These are phyloP conservation scores for Polia nebulosa DNA, from an alignment of 2,888 invertebrate genomes.

Conservation along the genomic window DNA sequence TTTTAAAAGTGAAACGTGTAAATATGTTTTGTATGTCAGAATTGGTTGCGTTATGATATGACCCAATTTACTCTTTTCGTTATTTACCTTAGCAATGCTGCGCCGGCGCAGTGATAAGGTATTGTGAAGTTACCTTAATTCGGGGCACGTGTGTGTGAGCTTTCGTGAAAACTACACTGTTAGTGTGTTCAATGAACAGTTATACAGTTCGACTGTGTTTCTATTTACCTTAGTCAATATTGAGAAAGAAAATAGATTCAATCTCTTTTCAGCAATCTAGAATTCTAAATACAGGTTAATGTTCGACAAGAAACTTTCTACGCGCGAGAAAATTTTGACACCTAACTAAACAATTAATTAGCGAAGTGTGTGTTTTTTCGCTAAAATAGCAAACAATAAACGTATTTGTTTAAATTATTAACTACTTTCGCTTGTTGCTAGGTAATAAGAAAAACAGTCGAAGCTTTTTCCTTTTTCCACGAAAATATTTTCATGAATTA, in stretches of 20 bases:
- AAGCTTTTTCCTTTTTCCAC: neutral
- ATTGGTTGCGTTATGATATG: conserved; percentile 60
- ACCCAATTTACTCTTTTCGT: conserved; percentile 66
- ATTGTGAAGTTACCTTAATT: conserved; percentile 56
- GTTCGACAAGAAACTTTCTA: conserved; percentile 12
- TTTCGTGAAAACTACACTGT: conserved; percentile 46
- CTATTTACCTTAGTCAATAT: neutral
- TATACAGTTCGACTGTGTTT: conserved; percentile 14
- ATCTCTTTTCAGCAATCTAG: conserved; percentile 7
- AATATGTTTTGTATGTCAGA: conserved; percentile 42
- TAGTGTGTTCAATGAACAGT: conserved; percentile 15
- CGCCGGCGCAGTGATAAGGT: conserved; percentile 68
- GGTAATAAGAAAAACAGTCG: neutral
- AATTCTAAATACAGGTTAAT: conserved; percentile 20
- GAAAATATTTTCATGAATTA: neutral
- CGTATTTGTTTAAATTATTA: neutral
- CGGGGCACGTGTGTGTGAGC: conserved; percentile 46
- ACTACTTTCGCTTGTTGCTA: neutral
- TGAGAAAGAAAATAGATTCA: conserved; percentile 7
- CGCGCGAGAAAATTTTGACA: conserved; percentile 23
- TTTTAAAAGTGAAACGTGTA: conserved; percentile 26
- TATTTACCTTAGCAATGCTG: conserved; percentile 71
- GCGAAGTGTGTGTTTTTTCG: neutral
- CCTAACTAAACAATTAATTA: conserved; percentile 4
- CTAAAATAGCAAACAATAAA: neutral